A percentile compares a stretch with the other conserved stretches of the same genome.
These are phyloP conservation scores for Amphimallon solstitiale DNA, from an alignment of 2,888 invertebrate genomes.

Conservation along the genomic window DNA sequence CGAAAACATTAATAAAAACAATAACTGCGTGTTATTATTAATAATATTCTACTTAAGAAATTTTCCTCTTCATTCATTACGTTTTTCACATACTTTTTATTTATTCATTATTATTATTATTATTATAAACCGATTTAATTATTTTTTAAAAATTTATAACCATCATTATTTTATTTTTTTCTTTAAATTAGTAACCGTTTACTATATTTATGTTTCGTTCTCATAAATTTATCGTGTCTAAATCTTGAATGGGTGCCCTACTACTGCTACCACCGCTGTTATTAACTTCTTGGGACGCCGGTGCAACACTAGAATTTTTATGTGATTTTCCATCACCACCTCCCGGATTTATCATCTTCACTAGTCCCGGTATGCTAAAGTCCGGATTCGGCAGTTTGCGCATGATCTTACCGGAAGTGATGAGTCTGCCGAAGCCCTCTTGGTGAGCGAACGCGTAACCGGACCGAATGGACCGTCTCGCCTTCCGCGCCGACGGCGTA, in stretches of 20 bases:
- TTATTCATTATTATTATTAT: too few species aligned
- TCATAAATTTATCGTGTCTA: constrained; percentile 77
- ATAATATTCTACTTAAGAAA: too few species aligned
- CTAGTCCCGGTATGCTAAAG: constrained; percentile 73
- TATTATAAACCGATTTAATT: too few species aligned
- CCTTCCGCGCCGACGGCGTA: constrained; percentile 88
- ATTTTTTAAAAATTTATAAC: too few species aligned
- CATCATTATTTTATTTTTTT: constrained; percentile 1
- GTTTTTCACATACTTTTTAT: too few species aligned
- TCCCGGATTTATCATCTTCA: constrained; percentile 61
- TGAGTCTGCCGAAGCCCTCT: constrained; percentile 95
- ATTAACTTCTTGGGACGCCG: constrained; percentile 40
- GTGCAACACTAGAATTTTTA: constrained; percentile 50
- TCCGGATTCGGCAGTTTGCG: constrained; percentile 82
- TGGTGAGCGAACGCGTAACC: constrained; percentile 99
- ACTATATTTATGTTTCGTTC: neutral
- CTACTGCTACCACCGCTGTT: constrained; percentile 52
- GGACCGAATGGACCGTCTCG: constrained; percentile 90
- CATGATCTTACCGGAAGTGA: constrained; percentile 98
- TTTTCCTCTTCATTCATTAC: too few species aligned
- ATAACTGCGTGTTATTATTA: too few species aligned
- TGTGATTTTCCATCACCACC: constrained; percentile 56
- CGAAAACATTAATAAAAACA: too few species aligned
- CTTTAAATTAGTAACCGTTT: neutral
- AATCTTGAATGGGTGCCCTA: constrained; percentile 77